A percentile compares a stretch with the other conserved stretches of the same genome.
These are phyloP conservation scores for Mus caroli DNA, from an alignment of 2,797 vertebrate genomes.

Conservation along the genomic window DNA sequence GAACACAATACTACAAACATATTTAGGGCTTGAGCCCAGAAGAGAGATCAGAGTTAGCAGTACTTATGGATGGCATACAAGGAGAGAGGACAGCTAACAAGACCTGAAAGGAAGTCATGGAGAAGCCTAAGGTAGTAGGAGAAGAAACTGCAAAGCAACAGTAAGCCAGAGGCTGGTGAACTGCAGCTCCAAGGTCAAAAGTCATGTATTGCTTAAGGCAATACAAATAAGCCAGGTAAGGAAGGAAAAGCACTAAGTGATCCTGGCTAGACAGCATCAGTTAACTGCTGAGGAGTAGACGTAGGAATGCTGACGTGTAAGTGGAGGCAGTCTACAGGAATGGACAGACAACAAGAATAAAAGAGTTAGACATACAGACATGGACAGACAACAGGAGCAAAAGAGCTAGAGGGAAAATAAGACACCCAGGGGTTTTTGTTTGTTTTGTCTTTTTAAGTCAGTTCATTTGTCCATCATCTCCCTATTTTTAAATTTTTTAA, in stretches of 20 bases:
- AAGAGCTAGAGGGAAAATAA: not conserved
- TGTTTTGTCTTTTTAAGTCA: not conserved
- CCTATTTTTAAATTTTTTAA: not conserved
- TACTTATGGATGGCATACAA: not conserved
- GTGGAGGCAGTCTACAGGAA: not conserved
- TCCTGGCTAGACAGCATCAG: not conserved
- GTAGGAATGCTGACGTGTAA: not conserved
- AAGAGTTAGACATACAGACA: not conserved
- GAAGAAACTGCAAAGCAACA: not conserved
- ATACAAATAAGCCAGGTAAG: not conserved
- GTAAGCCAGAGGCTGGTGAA: not conserved
- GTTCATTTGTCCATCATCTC: not conserved
- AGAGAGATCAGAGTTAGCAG: not conserved
- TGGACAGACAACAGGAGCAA: no score
- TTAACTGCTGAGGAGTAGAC: accelerated
- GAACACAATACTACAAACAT: not conserved
- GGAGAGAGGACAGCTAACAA: not conserved
- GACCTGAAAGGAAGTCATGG: not conserved
- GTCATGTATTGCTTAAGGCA: not conserved
- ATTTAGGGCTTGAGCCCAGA: not conserved
- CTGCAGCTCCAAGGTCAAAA: not conserved
- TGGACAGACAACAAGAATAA: not conserved
- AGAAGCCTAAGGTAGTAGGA: not conserved
- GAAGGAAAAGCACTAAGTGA: not conserved
- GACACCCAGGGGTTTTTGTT: not conserved